Evolutionary conservation across 2,797 vertebrate species (phyloP).

Genomic region (Oophaga sylvatica): DNA sequence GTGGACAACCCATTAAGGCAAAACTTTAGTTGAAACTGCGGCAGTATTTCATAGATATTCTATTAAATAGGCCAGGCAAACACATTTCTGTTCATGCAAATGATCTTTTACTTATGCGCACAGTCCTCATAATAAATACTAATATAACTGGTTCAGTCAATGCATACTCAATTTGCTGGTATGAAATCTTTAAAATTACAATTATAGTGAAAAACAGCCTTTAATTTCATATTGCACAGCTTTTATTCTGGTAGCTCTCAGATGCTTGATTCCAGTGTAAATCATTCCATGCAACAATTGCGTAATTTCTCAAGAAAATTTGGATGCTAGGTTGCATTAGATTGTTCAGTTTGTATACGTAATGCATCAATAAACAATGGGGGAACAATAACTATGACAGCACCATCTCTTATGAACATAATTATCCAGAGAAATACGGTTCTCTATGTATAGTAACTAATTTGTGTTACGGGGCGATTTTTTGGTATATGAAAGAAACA

Average conservation of each 20-base stretch:
- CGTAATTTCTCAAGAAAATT: slow-evolving; percentile 20
- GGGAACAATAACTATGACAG: slow-evolving; percentile 14
- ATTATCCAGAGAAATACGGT: slow-evolving; percentile 1
- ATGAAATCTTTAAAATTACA: not conserved
- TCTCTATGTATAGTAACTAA: not conserved
- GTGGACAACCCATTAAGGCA: not conserved
- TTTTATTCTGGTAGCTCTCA: not conserved
- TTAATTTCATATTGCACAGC: not conserved
- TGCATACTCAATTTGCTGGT: not conserved
- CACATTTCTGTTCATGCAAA: not conserved
- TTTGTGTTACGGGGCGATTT: not conserved
- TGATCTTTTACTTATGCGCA: not conserved
- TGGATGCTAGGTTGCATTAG: slow-evolving; percentile 7
- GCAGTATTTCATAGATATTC: not conserved
- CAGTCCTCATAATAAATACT: not conserved
- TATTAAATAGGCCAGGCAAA: not conserved
- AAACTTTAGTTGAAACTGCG: not conserved
- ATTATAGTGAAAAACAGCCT: slow-evolving; percentile 4
- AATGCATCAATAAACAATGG: not conserved
- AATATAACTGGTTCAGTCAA: not conserved
- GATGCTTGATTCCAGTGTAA: not conserved
- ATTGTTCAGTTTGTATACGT: not conserved
- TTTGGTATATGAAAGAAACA: not conserved
- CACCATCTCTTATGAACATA: not conserved
- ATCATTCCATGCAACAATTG: slow-evolving; percentile 11